Evolutionary conservation across 2,797 vertebrate species (phyloP).

Genomic region (Anguilla megastoma): DNA sequence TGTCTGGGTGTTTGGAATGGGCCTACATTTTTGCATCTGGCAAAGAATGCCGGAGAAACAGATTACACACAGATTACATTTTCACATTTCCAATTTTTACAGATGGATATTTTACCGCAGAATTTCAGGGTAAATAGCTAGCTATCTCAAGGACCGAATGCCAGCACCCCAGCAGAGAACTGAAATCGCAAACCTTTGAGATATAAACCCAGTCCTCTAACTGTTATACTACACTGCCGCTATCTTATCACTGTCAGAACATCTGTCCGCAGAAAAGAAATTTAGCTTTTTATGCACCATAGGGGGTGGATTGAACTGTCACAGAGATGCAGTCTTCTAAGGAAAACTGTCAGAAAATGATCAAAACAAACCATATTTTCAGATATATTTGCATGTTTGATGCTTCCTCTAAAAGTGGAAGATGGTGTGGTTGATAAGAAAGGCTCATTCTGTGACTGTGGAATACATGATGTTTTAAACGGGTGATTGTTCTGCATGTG

Average conservation of each 20-base stretch:
- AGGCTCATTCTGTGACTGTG: not conserved
- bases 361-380: not conserved
- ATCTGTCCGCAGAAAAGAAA: not conserved
- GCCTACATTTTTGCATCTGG: not conserved
- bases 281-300: not conserved
- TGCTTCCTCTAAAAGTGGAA: not conserved
- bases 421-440: not conserved
- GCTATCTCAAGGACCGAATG: not conserved
- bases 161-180: not conserved
- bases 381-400: not conserved
- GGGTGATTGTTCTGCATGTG: not conserved
- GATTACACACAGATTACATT: not conserved
- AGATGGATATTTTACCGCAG: not conserved
- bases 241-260: conserved; percentile 6
- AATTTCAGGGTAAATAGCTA: not conserved
- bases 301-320: not conserved
- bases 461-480: not conserved
- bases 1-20: not conserved
- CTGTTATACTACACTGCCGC: not conserved
- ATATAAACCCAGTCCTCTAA: not conserved
- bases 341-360: not conserved
- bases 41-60: not conserved
- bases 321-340: not conserved
- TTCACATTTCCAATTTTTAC: not conserved
- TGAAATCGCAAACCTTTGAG: not conserved